These are phyloP conservation scores for Lycocerus yunnanus DNA, from an alignment of 2,888 invertebrate genomes.

Conservation along the genomic window DNA sequence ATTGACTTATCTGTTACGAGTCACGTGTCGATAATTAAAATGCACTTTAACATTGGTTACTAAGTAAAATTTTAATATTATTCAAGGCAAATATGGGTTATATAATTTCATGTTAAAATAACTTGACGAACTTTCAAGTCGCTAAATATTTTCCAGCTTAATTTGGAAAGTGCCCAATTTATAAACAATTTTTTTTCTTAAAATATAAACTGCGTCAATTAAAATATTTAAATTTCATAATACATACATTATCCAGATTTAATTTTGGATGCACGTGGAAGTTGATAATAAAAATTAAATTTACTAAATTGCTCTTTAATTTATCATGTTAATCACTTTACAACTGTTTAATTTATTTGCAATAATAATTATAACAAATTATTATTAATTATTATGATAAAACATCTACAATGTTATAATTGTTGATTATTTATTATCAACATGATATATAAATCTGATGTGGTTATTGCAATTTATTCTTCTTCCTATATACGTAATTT, in stretches of 20 bases:
- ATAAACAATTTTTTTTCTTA: background rate
- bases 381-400: background rate
- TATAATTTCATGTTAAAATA: background rate
- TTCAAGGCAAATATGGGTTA: background rate
- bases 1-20: background rate
- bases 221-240: background rate
- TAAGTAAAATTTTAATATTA: background rate
- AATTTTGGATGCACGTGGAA: background rate
- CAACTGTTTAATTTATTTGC: background rate
- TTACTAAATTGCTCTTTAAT: background rate
- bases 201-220: background rate
- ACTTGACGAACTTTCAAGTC: background rate
- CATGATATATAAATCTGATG: background rate
- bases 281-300: background rate
- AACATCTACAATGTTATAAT: background rate
- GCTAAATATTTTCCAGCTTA: background rate
- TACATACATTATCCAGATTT: background rate
- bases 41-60: constrained; percentile 1
- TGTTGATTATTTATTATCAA: background rate
- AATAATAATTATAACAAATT: background rate
- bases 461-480: background rate
- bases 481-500: background rate
- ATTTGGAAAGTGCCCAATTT: background rate
- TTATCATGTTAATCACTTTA: background rate
- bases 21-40: background rate